Evolutionary conservation across 2,113 vertebrate species (phyloP).

Genomic region (Phyllostomus hastatus): DNA sequence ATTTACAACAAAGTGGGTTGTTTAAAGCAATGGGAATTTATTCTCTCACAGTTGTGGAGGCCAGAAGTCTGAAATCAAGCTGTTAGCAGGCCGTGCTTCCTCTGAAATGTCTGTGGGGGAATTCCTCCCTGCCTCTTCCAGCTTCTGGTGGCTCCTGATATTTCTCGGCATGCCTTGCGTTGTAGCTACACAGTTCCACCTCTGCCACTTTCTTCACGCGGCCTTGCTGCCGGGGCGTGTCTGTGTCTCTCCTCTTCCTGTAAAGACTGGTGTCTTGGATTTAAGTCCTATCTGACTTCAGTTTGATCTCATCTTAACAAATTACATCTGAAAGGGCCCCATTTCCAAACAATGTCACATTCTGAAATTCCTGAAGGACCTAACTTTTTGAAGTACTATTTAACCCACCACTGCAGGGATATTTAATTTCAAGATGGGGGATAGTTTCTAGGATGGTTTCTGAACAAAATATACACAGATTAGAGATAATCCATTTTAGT

Average conservation of each 20-base stretch:
- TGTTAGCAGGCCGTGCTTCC: not conserved
- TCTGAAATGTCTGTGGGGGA: not conserved
- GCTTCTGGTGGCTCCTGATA: not conserved
- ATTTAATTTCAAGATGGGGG: not conserved
- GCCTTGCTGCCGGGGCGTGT: rapidly evolving
- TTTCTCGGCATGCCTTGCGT: not conserved
- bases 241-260: not conserved
- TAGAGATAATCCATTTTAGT: not conserved
- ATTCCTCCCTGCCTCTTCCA: not conserved
- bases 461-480: not conserved
- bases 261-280: not conserved
- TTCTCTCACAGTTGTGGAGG: not conserved
- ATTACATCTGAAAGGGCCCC: not conserved
- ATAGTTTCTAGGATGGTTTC: not conserved
- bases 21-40: not conserved
- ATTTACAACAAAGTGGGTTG: not conserved
- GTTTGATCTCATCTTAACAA: not conserved
- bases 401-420: not conserved
- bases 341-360: not conserved
- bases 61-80: not conserved
- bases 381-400: not conserved
- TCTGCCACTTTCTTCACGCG: not conserved
- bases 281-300: not conserved
- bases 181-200: not conserved
- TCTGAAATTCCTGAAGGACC: not conserved